Evolutionary conservation across 1,140 invertebrate species (phyloP), one percentile per base, ranked within the genome.

Genomic region (Magallana angulata): DNA sequence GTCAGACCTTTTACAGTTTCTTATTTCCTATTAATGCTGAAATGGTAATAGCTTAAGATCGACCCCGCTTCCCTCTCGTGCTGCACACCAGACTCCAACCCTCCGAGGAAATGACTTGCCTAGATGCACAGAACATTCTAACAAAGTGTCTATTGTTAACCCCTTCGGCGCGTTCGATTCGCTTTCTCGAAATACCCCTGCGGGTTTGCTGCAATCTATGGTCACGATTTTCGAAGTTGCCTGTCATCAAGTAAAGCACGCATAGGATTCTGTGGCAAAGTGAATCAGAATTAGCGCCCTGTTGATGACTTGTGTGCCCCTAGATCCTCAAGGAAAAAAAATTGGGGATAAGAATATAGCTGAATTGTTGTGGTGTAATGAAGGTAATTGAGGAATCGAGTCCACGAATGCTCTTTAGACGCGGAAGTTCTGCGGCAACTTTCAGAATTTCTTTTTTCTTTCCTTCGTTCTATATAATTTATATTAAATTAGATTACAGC

Each of bases 111-210:
- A 18, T 76, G 8, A 30, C 24, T 76, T 76, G 68, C 68, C 68
- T 76, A 76, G 4, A 36, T 11, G 68, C 24, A 76, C 24, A 76
- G 68, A 76, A 76, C 7, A 76, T 76, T 76, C 9, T 76, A 76
- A 30, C 4, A 30, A 76, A 76, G 68, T 30, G 30, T 11, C 24
- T 76, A 30, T 36, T 36, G 68, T 24, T 76, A 76, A 76, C 68
- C 24, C 68, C 8, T 76, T 36, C 12, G 24, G 68, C 24, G 68
- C 68, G 7, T 76, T 76, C 68, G 68, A 12, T 76, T 76, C 8
- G 24, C 2, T 30, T 11, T 76, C 24, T 36, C 18, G 68, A 36
- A 30, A 24, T 30, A 36, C 68, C 68, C 68, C 18, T 48, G 24
- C 18, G 30, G 68, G 36, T 76, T 76, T 12, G 24, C 7, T 16